A percentile compares a stretch with the other conserved stretches of the same genome.
Evolutionary conservation across 37 sponge, comb jelly and placozoan species (phyloP).

Genomic region (Ephydatia muelleri): DNA sequence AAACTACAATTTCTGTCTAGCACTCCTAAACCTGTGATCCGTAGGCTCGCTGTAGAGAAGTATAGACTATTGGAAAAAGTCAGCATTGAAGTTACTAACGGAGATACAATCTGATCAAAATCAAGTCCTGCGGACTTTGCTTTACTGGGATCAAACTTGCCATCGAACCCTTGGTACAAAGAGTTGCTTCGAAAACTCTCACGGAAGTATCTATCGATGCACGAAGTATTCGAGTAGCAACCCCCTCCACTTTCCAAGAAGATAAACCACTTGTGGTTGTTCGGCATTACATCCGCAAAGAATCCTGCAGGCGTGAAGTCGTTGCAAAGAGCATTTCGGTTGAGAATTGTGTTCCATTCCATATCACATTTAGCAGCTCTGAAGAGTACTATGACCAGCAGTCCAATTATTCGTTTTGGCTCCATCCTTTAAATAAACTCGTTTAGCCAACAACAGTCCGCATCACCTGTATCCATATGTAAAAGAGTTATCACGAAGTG

Average conservation of each 20-base stretch:
- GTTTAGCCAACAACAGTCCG: too few species aligned
- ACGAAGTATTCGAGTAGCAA: constrained; percentile 40
- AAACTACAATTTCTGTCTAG: not conserved
- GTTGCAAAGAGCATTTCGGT: constrained; percentile 35
- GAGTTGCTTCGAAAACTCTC: not conserved
- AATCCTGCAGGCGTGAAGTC: constrained; percentile 53
- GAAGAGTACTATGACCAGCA: not conserved
- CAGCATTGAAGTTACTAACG: constrained; percentile 40
- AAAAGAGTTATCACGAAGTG: too few species aligned
- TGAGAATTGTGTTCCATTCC: constrained; percentile 28
- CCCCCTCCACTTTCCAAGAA: constrained; percentile 62
- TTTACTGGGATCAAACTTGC: not conserved
- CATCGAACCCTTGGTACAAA: not conserved
- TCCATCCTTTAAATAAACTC: too few species aligned
- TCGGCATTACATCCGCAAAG: not conserved
- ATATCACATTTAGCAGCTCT: not conserved
- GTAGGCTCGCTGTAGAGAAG: not conserved
- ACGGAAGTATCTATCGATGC: constrained; percentile 23
- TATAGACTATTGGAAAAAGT: not conserved
- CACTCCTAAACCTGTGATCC: constrained; percentile 11
- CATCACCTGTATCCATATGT: too few species aligned
- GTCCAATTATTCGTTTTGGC: not conserved
- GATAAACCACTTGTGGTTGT: constrained; percentile 52
- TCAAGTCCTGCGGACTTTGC: not conserved
- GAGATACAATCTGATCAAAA: not conserved